These are phyloP conservation scores for Empis livida DNA, from an alignment of 2,888 invertebrate genomes.

Conservation along the genomic window DNA sequence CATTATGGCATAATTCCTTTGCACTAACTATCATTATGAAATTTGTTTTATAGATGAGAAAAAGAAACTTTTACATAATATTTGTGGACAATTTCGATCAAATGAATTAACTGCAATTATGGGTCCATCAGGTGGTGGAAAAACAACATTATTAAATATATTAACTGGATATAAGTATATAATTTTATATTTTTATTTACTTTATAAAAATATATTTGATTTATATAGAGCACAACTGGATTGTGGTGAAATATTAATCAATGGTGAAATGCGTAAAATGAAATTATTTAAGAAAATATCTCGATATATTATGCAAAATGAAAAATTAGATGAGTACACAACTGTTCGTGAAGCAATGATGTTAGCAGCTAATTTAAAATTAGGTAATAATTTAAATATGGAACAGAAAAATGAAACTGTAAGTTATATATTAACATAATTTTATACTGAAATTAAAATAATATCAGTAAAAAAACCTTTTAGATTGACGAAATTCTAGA, in stretches of 20 bases:
- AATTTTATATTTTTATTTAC: not conserved
- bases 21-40: too few species aligned
- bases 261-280: slow-evolving; percentile 63
- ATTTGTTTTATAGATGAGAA: slow-evolving; percentile 40
- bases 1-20: too few species aligned
- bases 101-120: slow-evolving; percentile 83
- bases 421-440: slow-evolving; percentile 26
- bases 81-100: slow-evolving; percentile 72
- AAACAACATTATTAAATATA: slow-evolving; percentile 79
- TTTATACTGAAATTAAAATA: too few species aligned
- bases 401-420: slow-evolving; percentile 59
- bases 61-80: slow-evolving; percentile 64
- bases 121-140: slow-evolving; percentile 88
- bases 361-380: slow-evolving; percentile 80
- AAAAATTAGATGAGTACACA: slow-evolving; percentile 71
- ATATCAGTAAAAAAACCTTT: slow-evolving; percentile 17
- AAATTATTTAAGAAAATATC: slow-evolving; percentile 75
- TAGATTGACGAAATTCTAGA: slow-evolving; percentile 80
- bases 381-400: slow-evolving; percentile 49
- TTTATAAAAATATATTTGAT: not conserved
- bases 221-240: slow-evolving; percentile 50
- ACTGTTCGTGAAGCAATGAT: slow-evolving; percentile 80
- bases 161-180: slow-evolving; percentile 83
- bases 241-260: slow-evolving; percentile 65
- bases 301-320: slow-evolving; percentile 93